A percentile compares a stretch with the other conserved stretches of the same genome.
Conservation (phyloP, 2,888 invertebrate genomes). For the Morinoia aosen region DNA sequence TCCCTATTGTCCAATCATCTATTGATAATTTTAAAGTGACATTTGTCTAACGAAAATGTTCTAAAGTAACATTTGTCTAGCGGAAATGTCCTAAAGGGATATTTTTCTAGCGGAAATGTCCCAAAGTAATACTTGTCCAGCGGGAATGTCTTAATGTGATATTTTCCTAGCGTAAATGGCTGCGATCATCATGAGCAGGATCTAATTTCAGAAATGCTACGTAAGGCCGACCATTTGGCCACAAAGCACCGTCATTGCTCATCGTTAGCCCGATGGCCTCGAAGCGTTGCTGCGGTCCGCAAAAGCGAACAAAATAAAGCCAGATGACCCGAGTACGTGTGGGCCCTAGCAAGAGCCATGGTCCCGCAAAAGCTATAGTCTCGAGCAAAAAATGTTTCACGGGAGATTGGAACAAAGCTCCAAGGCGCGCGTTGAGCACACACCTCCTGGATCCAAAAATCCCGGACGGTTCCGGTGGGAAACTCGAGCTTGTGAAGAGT, state of each 20-base stretch:
- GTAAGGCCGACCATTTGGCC: background rate
- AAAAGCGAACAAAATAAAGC: background rate
- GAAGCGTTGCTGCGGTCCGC: background rate
- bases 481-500: too few species aligned
- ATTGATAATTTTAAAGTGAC: too few species aligned
- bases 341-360: background rate
- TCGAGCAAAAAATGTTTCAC: background rate
- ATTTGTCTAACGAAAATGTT: too few species aligned
- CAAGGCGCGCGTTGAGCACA: background rate
- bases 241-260: background rate
- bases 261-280: background rate
- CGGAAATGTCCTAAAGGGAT: too few species aligned
- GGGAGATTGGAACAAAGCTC: background rate
- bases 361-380: background rate
- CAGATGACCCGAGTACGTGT: background rate
- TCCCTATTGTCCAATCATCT: too few species aligned
- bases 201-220: slow-evolving; percentile 5
- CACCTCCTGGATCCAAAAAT: background rate
- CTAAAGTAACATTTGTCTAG: too few species aligned
- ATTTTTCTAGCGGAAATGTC: too few species aligned
- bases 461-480: background rate
- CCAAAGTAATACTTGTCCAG: too few species aligned
- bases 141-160: background rate
- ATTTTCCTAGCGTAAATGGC: background rate
- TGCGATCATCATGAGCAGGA: background rate